Percentiles rank a stretch among this genome's conserved stretches.
phyloP scores from a whole-genome alignment of 2,888 invertebrate genomes.

The Hecatera dysodea region DNA sequence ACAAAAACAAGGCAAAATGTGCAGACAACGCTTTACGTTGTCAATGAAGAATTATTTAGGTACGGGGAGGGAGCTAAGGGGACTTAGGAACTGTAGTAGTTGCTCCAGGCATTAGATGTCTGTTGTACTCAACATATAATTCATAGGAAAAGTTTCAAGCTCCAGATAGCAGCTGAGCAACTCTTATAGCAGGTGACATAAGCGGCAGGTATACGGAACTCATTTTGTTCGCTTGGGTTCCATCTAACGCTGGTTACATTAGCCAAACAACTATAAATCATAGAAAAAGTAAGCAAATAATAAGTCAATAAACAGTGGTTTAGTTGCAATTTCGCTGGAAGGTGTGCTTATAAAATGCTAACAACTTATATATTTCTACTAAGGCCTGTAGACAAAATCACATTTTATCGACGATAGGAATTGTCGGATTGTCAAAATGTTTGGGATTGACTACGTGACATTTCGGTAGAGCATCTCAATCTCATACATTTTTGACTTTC shows the following conservation, averaged over 20 bases:
- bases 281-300: neutral
- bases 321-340: neutral
- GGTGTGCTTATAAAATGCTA: neutral
- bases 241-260: neutral
- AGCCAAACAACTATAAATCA: neutral
- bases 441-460: too few relatives aligned
- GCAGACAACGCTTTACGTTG: slow-evolving; percentile 25
- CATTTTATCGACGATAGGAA: too few relatives aligned
- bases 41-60: slow-evolving; percentile 46
- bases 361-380: too few relatives aligned
- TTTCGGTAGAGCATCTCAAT: too few relatives aligned
- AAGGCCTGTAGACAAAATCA: too few relatives aligned
- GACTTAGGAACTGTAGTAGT: slow-evolving; percentile 25
- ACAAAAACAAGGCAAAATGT: slow-evolving; percentile 8
- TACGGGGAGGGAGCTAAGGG: slow-evolving; percentile 9
- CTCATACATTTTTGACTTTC: too few relatives aligned
- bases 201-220: neutral
- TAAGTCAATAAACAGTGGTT: neutral
- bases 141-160: slow-evolving; percentile 44
- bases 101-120: slow-evolving; percentile 26
- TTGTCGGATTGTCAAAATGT: too few relatives aligned
- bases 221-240: slow-evolving; percentile 19
- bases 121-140: slow-evolving; percentile 36
- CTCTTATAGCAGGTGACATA: slow-evolving; percentile 6
- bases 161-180: slow-evolving; percentile 36